Base-by-base conservation (phyloP, 2,113 vertebrate species). In the Tetrao urogallus region DNA sequence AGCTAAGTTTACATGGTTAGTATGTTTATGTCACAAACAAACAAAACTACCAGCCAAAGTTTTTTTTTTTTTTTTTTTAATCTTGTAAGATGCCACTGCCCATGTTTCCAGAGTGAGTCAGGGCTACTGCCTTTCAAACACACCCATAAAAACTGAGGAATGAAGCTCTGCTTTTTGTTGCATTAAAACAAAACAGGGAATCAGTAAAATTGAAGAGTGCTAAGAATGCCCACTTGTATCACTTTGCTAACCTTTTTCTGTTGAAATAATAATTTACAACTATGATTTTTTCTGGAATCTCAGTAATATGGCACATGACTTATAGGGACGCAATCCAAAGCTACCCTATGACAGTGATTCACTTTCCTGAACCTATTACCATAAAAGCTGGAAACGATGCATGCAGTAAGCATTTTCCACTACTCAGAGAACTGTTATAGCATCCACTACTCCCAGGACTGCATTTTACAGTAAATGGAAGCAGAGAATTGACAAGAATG, bases 341-440 rank as follows among this genome's bases (percentile, higher is more conserved):
- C 76, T 43, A 43, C 61, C 81, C 56, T 89, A n/a, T 93, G 95
- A 93, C 87, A 64, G 22, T 95, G 95, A 96, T 81, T 97, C 92
- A 95, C 16, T 83, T 92, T 92, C 77, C 85, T 82, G 60, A 65
- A 47, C 25, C 27, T 92, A 81, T 43, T 78, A 73, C n/a, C 28
- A 56, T 16, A 12, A 93, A 54, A 67, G 45, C 45, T 30, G 19
- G 77, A 70, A 89, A 81, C 69, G 32, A 89, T 13, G 88, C 65
- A 89, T 13, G 88, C 65, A 89, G 84, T 21, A 75, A 64, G 60
- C 71, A 66, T 22, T 60, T 60, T 82, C 38, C 64, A 36, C 56
- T 61, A 12, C 47, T 86, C 24, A 60, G 36, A 66, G 8, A 57
- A 15, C 38, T 25, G 42, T 75, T 64, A 52, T 1, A 60, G 63